Conservation (phyloP, 1,140 invertebrate genomes). For the Drosophila pallidifrons region DNA sequence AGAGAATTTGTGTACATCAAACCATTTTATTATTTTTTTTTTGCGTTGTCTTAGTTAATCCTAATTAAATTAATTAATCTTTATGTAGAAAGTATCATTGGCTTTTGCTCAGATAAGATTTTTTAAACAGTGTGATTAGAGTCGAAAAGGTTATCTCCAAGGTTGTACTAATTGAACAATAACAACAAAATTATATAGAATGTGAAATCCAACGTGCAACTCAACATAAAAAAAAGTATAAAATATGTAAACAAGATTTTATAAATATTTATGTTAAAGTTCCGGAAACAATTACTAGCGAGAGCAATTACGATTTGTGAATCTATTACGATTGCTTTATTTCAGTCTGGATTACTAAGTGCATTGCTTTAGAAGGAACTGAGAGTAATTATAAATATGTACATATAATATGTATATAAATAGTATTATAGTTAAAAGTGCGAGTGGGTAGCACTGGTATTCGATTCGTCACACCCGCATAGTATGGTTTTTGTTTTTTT, state of each 20-base stretch:
- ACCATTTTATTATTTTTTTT: too few relatives aligned
- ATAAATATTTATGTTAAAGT: too few relatives aligned
- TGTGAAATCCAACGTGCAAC: too few relatives aligned
- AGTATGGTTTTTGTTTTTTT: background rate
- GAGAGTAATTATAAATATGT: background rate
- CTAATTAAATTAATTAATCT: too few relatives aligned
- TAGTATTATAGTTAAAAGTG: slow-evolving; percentile 1
- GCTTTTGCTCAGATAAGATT: too few relatives aligned
- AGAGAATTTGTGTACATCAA: background rate
- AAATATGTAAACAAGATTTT: too few relatives aligned
- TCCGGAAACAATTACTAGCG: background rate
- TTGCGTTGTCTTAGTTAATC: background rate
- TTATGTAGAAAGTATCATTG: too few relatives aligned
- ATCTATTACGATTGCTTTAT: slow-evolving; percentile 18
- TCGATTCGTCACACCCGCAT: slow-evolving; percentile 2
- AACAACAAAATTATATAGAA: too few relatives aligned
- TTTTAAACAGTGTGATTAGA: too few relatives aligned
- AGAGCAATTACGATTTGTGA: background rate
- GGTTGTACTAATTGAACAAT: too few relatives aligned
- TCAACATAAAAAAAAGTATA: too few relatives aligned
- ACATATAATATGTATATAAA: background rate
- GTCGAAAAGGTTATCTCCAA: too few relatives aligned
- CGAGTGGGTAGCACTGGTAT: slow-evolving; percentile 24
- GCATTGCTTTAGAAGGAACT: slow-evolving; percentile 39
- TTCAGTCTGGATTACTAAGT: slow-evolving; percentile 30